Conservation (phyloP, 2,888 invertebrate genomes). For the Chymomyza caudatula region DNA sequence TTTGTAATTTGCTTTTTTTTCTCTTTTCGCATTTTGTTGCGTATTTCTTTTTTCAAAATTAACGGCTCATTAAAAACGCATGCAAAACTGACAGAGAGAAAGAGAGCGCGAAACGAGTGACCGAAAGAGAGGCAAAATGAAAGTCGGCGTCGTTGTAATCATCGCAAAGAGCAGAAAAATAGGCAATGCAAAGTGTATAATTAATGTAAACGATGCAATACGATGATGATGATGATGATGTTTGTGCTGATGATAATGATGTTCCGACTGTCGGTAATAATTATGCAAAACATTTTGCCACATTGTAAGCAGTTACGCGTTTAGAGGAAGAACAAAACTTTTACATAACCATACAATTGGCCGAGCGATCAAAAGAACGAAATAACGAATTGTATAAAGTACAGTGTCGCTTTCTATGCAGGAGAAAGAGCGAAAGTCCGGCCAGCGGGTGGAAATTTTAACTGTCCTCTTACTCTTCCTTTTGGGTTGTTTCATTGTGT, state of each 20-base stretch:
- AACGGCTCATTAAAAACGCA: slow-evolving; percentile 72
- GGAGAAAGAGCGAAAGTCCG: too few species aligned
- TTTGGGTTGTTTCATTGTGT: too few species aligned
- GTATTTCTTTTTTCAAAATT: slow-evolving; percentile 40
- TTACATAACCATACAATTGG: too few species aligned
- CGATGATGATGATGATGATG: background rate
- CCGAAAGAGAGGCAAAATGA: slow-evolving; percentile 10
- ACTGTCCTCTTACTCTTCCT: too few species aligned
- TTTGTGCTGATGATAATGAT: slow-evolving; percentile 13
- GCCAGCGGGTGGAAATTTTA: too few species aligned
- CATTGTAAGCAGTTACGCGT: background rate
- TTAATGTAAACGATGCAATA: slow-evolving; percentile 52
- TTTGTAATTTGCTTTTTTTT: slow-evolving; percentile 16
- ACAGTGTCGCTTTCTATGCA: too few species aligned
- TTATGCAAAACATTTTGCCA: slow-evolving; percentile 40
- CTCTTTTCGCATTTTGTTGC: slow-evolving; percentile 8
- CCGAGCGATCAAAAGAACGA: too few species aligned
- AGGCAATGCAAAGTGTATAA: slow-evolving; percentile 63
- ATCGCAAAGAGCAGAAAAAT: slow-evolving; percentile 3
- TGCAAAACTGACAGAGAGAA: slow-evolving; percentile 1
- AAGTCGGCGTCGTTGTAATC: background rate
- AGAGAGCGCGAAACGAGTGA: background rate
- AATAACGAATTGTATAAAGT: too few species aligned
- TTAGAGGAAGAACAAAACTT: background rate
- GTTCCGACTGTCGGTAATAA: slow-evolving; percentile 40